A percentile compares a stretch with the other conserved stretches of the same genome.
phyloP scores from a whole-genome alignment of 2,113 vertebrate species.

The Riparia riparia region DNA sequence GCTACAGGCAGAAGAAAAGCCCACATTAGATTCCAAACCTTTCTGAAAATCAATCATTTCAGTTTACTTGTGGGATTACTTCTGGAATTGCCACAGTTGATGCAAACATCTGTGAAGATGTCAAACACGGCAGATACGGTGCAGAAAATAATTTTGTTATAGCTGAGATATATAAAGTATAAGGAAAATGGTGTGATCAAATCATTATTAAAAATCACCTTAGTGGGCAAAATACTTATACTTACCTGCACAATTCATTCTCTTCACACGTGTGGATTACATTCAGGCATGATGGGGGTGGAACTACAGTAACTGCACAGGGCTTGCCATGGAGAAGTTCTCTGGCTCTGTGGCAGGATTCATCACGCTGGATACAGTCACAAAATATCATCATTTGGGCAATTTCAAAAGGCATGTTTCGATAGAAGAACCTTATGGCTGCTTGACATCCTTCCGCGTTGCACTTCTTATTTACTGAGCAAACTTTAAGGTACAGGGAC shows the following conservation, averaged over 20 bases:
- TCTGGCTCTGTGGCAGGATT: slow-evolving; percentile 79
- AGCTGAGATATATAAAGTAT: neutral
- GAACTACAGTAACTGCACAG: slow-evolving; percentile 67
- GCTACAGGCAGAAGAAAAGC: neutral
- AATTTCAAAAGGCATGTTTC: slow-evolving; percentile 78
- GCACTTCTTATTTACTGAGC: slow-evolving; percentile 75
- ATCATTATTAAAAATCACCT: neutral
- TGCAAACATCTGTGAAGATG: neutral
- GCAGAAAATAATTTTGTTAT: neutral
- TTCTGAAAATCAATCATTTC: neutral
- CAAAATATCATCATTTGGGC: slow-evolving; percentile 89
- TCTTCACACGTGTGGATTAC: slow-evolving; percentile 78
- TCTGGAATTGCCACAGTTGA: neutral
- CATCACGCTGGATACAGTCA: slow-evolving; percentile 80
- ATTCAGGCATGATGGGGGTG: slow-evolving; percentile 80
- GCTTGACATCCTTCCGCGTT: slow-evolving; percentile 78
- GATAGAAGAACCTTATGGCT: slow-evolving; percentile 81
- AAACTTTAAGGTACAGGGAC: slow-evolving; percentile 82
- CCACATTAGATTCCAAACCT: neutral
- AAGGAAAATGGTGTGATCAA: neutral
- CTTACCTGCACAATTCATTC: slow-evolving; percentile 85
- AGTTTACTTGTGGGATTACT: neutral
- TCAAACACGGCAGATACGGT: neutral
- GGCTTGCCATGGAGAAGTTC: slow-evolving; percentile 80
- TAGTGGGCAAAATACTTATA: neutral